Conservation (phyloP, 1,140 invertebrate species). For the Lepidotrigona ventralis region DNA sequence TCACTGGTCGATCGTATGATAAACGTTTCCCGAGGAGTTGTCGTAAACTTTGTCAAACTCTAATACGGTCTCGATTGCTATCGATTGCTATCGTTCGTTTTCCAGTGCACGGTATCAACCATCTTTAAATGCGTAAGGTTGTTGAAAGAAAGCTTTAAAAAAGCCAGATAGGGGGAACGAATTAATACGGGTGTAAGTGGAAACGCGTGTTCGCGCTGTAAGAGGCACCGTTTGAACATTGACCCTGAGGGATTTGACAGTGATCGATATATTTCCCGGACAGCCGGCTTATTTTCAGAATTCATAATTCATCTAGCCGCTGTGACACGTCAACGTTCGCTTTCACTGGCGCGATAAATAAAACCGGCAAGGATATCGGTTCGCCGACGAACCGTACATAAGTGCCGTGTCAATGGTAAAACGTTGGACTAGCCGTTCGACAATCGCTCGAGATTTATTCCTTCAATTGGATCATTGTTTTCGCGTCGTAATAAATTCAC, state of each 20-base stretch:
- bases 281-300: constrained; percentile 56
- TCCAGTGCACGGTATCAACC: too few relatives aligned
- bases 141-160: not conserved
- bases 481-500: constrained; percentile 33
- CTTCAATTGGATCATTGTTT: constrained; percentile 40
- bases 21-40: not conserved
- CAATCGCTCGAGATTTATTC: constrained; percentile 36
- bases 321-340: constrained; percentile 44
- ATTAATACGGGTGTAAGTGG: constrained; percentile 35
- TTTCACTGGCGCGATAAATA: constrained; percentile 52
- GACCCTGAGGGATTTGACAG: constrained; percentile 55
- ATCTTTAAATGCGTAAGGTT: too few relatives aligned
- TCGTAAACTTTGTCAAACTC: not conserved
- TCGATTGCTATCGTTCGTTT: not conserved
- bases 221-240: constrained; percentile 35
- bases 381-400: constrained; percentile 8
- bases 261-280: constrained; percentile 57
- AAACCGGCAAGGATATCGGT: constrained; percentile 45
- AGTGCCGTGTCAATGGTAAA: constrained; percentile 36
- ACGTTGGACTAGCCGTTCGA: constrained; percentile 31
- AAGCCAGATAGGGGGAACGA: constrained; percentile 9
- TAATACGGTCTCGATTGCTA: not conserved
- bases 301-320: constrained; percentile 59
- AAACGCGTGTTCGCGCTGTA: constrained; percentile 42
- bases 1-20: not conserved